A percentile compares a stretch with the other conserved stretches of the same genome.
Evolutionary conservation across 2,888 invertebrate species (phyloP).

Genomic region (Xylocampa areola): DNA sequence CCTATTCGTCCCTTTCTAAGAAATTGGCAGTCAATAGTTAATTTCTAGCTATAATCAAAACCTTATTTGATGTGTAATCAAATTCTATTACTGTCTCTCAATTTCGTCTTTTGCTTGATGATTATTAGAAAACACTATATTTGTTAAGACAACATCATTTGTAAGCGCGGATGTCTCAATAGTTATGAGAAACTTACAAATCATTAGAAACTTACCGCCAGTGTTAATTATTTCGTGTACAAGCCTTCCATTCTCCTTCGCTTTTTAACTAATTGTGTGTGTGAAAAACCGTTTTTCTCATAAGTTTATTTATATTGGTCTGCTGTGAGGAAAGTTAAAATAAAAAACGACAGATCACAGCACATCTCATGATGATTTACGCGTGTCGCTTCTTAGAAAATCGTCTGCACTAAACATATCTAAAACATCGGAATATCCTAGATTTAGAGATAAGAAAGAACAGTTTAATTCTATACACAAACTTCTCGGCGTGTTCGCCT

Average conservation of each 20-base stretch:
- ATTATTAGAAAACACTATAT: background rate
- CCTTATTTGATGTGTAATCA: background rate
- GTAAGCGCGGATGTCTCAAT: too few species aligned
- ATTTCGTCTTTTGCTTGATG: background rate
- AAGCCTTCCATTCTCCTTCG: too few species aligned
- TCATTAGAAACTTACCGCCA: too few species aligned
- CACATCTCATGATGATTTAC: constrained; percentile 1
- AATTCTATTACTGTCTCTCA: background rate
- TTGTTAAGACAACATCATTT: background rate
- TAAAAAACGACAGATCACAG: background rate
- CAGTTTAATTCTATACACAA: constrained; percentile 74
- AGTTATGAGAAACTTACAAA: too few species aligned
- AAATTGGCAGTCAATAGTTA: background rate
- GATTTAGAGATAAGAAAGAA: constrained; percentile 71
- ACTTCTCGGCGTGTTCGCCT: constrained; percentile 76
- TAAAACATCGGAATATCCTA: constrained; percentile 54
- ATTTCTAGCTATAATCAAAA: constrained; percentile 4
- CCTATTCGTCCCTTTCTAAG: constrained; percentile 13
- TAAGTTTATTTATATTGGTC: background rate
- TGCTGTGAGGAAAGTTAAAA: background rate
- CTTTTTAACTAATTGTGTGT: too few species aligned
- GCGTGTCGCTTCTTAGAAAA: constrained; percentile 13
- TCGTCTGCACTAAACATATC: constrained; percentile 14
- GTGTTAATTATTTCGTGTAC: too few species aligned
- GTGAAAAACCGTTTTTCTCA: too few species aligned